These are phyloP conservation scores for Thryonomys swinderianus DNA, from an alignment of 2,113 vertebrate species.

Conservation along the genomic window DNA sequence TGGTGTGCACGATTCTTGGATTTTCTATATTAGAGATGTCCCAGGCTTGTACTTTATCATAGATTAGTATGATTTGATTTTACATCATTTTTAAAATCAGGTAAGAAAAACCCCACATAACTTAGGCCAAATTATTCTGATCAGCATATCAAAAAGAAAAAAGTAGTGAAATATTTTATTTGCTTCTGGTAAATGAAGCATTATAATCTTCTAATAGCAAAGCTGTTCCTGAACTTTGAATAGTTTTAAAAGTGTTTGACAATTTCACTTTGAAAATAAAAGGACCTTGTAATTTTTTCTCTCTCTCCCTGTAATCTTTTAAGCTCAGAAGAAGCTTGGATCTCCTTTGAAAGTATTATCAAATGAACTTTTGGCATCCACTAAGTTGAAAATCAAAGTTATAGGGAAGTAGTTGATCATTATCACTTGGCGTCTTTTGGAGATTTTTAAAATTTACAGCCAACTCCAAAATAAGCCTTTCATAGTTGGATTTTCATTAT, in stretches of 20 bases:
- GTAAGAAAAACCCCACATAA: not conserved
- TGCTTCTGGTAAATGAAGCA: constrained; percentile 66
- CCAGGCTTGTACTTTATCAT: not conserved
- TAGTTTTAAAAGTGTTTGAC: constrained; percentile 59
- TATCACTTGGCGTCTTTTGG: constrained; percentile 58
- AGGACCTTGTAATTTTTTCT: constrained; percentile 63
- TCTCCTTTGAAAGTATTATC: constrained; percentile 69
- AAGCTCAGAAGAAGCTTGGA: constrained; percentile 53
- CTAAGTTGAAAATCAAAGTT: constrained; percentile 70
- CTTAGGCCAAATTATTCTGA: constrained; percentile 2
- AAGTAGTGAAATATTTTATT: constrained; percentile 24
- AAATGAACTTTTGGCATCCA: constrained; percentile 68
- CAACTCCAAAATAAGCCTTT: constrained; percentile 22
- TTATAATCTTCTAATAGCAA: constrained; percentile 65
- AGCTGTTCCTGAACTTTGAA: constrained; percentile 57
- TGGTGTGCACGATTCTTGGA: not conserved
- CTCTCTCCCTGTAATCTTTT: constrained; percentile 71
- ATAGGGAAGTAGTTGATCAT: constrained; percentile 52
- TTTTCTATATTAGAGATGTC: not conserved
- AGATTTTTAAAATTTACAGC: constrained; percentile 23
- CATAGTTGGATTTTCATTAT: constrained; percentile 31
- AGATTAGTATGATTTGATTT: constrained; percentile 16
- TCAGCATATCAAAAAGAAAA: not conserved
- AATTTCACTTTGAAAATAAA: constrained; percentile 75
- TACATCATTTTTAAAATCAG: constrained; percentile 47